Conservation (phyloP, 2,797 vertebrate species). For the Strix occidentalis region DNA sequence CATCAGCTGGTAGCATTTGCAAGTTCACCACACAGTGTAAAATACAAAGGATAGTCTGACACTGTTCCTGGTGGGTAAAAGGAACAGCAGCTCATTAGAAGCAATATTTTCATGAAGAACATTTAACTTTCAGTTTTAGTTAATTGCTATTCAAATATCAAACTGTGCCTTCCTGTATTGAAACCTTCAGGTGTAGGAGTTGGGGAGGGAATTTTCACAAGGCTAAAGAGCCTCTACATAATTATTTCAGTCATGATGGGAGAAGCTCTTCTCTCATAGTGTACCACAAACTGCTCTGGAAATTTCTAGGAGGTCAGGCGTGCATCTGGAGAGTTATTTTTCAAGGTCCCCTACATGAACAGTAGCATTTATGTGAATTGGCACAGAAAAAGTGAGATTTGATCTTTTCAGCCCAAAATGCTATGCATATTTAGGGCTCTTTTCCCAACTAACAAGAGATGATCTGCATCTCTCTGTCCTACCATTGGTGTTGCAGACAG, state of each 20-base stretch:
- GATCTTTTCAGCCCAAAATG: background rate
- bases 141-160: background rate
- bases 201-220: background rate
- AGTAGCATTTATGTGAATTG: background rate
- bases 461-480: background rate
- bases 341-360: background rate
- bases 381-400: background rate
- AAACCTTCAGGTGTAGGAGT: background rate
- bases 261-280: background rate
- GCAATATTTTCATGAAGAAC: background rate
- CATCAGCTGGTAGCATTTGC: slow-evolving; percentile 78
- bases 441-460: background rate
- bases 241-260: background rate
- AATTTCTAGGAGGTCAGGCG: background rate
- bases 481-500: background rate
- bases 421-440: background rate
- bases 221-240: background rate
- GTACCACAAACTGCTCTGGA: background rate
- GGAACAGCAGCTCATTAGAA: slow-evolving; percentile 22
- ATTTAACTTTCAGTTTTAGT: background rate
- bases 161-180: background rate
- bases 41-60: slow-evolving; percentile 90
- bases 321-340: background rate
- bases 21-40: slow-evolving; percentile 88
- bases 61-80: slow-evolving; percentile 80